A percentile compares a stretch with the other conserved stretches of the same genome.
phyloP scores from a whole-genome alignment of 2,888 invertebrate species.

The Drosophila koepferae region DNA sequence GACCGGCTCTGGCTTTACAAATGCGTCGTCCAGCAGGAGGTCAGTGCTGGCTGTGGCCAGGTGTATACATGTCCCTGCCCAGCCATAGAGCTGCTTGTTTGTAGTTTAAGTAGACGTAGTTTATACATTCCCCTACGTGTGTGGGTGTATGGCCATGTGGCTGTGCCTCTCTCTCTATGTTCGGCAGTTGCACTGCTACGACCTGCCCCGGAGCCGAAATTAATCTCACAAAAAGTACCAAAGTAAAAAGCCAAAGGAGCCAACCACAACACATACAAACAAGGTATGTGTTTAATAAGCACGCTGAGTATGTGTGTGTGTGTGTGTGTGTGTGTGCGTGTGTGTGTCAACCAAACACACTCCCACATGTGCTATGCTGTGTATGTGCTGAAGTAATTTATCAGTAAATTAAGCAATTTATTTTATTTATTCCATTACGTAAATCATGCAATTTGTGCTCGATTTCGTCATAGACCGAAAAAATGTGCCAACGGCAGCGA shows the following conservation, averaged over 20 bases:
- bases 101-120: conserved; percentile 67
- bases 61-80: conserved; percentile 42
- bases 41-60: conserved; percentile 43
- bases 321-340: conserved; percentile 19
- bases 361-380: conserved; percentile 1
- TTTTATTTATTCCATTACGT: conserved; percentile 84
- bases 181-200: conserved; percentile 21
- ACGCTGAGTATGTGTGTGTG: conserved; percentile 17
- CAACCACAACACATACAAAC: conserved; percentile 30
- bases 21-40: conserved; percentile 37
- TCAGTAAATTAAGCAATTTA: conserved; percentile 84
- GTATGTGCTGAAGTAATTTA: conserved; percentile 75
- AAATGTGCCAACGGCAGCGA: conserved; percentile 72
- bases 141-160: conserved; percentile 13
- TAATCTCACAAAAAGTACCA: conserved; percentile 76
- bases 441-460: conserved; percentile 82
- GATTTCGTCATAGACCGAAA: conserved; percentile 74
- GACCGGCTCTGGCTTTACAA: conserved; percentile 23
- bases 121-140: conserved; percentile 50
- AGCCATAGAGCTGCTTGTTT: conserved; percentile 32
- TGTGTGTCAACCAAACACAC: conserved; percentile 28
- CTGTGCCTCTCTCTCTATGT: conserved; percentile 9
- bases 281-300: conserved; percentile 55
- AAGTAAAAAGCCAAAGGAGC: conserved; percentile 61
- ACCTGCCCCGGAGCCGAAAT: conserved; percentile 46